These are phyloP conservation scores for Rhinopomastus cyanomelas DNA, from an alignment of 2,113 vertebrate genomes.

Conservation along the genomic window DNA sequence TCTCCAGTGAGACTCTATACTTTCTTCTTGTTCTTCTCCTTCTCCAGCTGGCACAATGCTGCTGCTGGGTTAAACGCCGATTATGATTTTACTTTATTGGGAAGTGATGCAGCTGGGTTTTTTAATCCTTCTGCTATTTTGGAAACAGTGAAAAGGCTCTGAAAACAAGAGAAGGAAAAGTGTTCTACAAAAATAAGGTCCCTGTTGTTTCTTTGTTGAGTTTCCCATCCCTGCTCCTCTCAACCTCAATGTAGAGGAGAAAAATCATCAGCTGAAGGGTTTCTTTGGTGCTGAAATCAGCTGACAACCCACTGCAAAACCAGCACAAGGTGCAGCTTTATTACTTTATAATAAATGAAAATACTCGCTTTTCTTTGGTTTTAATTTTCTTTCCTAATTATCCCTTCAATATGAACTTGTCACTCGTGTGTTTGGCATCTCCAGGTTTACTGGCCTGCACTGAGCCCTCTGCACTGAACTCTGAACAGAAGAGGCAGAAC, in stretches of 20 bases:
- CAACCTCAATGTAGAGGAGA: constrained; percentile 10
- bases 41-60: not conserved
- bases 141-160: not conserved
- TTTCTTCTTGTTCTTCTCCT: not conserved
- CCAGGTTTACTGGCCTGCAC: not conserved
- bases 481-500: constrained; percentile 46
- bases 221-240: not conserved
- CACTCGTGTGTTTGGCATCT: not conserved
- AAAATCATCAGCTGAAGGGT: constrained; percentile 9
- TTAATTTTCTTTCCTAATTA: constrained; percentile 8
- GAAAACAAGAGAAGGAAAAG: not conserved
- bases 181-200: constrained; percentile 10
- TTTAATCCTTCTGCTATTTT: not conserved
- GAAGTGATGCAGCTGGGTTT: not conserved
- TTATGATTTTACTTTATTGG: not conserved
- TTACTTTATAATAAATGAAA: constrained; percentile 4
- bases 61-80: not conserved
- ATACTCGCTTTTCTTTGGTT: constrained; percentile 30
- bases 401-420: not conserved
- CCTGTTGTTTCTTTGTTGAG: constrained; percentile 21
- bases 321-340: constrained; percentile 18
- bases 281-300: constrained; percentile 52
- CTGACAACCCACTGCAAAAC: constrained; percentile 32
- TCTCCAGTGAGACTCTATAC: too few relatives aligned
- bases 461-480: constrained; percentile 32